Conservation (phyloP, 2,797 vertebrate genomes). For the Glossophaga mutica region DNA sequence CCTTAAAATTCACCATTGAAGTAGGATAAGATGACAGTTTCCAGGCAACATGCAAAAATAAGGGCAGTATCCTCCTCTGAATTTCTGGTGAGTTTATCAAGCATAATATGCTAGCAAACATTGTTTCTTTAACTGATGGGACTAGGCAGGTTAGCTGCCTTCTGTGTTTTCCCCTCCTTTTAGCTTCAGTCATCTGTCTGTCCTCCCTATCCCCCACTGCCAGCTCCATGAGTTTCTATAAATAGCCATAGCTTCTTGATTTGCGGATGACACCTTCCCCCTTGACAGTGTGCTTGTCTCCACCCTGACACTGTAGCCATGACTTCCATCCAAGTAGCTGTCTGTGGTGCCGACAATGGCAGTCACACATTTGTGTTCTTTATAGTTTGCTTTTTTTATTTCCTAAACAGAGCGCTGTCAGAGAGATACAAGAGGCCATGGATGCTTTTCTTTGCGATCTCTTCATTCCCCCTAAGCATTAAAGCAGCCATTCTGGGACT, state of each 20-base stretch:
- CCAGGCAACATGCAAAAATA: neutral
- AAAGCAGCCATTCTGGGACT: neutral
- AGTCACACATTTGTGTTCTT: neutral
- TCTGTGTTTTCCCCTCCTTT: neutral
- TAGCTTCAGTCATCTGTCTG: neutral
- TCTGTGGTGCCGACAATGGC: neutral
- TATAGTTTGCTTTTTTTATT: neutral
- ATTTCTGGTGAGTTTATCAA: neutral
- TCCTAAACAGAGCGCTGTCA: neutral
- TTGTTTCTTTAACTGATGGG: neutral
- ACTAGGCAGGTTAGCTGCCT: neutral
- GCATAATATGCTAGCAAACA: neutral
- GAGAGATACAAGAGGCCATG: neutral
- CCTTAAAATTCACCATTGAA: neutral
- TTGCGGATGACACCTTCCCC: neutral
- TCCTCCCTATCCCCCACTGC: neutral
- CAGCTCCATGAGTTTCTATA: neutral
- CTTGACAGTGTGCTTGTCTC: neutral
- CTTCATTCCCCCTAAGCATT: neutral
- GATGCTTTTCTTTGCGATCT: rapidly evolving
- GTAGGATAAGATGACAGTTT: neutral
- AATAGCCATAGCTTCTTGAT: neutral
- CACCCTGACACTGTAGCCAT: neutral
- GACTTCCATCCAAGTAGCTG: neutral
- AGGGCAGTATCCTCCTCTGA: neutral